Evolutionary conservation across 2,888 invertebrate genomes (phyloP).

Genomic region (Machimus rusticus): DNA sequence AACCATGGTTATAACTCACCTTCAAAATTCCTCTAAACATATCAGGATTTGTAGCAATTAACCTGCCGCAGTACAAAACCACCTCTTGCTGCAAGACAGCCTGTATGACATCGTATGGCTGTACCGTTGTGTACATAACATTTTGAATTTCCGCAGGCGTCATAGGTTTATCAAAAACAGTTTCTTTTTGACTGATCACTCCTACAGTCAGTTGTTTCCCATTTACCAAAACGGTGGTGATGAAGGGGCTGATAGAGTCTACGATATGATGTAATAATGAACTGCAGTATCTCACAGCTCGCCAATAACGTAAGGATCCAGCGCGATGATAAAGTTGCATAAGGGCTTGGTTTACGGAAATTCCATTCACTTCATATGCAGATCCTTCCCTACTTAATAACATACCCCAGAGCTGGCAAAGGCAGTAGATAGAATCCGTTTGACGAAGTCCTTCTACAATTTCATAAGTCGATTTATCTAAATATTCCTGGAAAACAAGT

Average conservation of each 20-base stretch:
- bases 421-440: conserved; percentile 77
- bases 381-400: conserved; percentile 82
- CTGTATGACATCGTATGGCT: conserved; percentile 87
- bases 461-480: conserved; percentile 74
- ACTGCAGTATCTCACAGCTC: conserved; percentile 93
- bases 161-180: conserved; percentile 97
- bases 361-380: conserved; percentile 74
- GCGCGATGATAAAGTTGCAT: conserved; percentile 80
- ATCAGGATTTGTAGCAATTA: conserved; percentile 91
- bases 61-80: conserved; percentile 90
- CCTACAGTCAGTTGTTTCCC: conserved; percentile 97
- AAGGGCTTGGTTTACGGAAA: conserved; percentile 73
- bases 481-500: conserved; percentile 65
- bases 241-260: conserved; percentile 97
- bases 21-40: conserved; percentile 95
- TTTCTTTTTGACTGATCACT: conserved; percentile 92
- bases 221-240: conserved; percentile 95
- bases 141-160: conserved; percentile 94
- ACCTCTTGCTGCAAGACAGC: conserved; percentile 76
- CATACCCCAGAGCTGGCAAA: conserved; percentile 85
- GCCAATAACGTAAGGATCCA: conserved; percentile 88
- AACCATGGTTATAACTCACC: conserved; percentile 61
- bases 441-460: conserved; percentile 75
- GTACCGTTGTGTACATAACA: conserved; percentile 89
- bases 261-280: conserved; percentile 93